Evolutionary conservation across 2,113 vertebrate species (phyloP).

Genomic region (Oophaga pumilio): DNA sequence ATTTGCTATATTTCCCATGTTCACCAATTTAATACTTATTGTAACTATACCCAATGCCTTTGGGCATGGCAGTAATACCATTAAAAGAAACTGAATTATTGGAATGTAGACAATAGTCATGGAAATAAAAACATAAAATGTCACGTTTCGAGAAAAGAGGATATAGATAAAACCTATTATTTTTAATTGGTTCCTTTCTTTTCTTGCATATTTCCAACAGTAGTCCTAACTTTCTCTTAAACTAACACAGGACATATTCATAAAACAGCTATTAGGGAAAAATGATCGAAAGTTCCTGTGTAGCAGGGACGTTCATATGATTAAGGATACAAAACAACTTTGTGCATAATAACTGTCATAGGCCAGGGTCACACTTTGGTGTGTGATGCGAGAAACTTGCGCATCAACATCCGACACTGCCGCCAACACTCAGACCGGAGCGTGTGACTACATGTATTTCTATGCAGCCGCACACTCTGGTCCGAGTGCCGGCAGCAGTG

Average conservation of each 20-base stretch:
- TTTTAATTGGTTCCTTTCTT: not conserved
- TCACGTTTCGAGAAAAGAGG: not conserved
- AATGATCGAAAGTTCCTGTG: not conserved
- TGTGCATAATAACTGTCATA: no score
- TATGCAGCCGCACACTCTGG: no score
- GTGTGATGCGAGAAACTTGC: no score
- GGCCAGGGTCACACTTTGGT: no score
- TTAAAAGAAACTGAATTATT: conserved; percentile 11
- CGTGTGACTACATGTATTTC: no score
- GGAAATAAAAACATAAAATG: not conserved
- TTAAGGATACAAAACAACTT: not conserved
- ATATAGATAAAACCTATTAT: not conserved
- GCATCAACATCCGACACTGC: no score
- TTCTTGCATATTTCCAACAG: not conserved
- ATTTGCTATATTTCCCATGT: not conserved
- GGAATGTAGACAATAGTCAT: not conserved
- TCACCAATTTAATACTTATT: not conserved
- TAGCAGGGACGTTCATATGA: not conserved
- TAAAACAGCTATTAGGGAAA: not conserved
- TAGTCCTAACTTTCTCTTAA: not conserved
- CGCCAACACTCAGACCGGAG: no score
- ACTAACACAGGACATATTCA: not conserved
- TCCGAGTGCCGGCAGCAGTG: no score
- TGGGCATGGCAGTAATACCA: not conserved
- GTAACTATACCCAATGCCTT: not conserved